phyloP scores from a whole-genome alignment of 2,113 vertebrate genomes.

The Thalassarche chlororhynchos region DNA sequence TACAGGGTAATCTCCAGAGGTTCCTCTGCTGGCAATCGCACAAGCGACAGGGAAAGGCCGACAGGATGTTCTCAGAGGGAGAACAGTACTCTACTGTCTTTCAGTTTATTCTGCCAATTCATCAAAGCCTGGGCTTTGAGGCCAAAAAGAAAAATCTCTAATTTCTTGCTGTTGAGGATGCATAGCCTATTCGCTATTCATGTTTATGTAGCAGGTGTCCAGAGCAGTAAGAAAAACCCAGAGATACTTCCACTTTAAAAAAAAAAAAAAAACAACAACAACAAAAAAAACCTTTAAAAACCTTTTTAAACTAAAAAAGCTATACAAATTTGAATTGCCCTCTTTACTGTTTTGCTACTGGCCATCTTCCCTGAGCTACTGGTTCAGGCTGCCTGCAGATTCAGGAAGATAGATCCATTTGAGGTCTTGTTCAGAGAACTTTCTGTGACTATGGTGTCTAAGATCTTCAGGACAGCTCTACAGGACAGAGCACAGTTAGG shows the following conservation, averaged over 20 bases:
- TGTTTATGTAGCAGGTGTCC: conserved; percentile 31
- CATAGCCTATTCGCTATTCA: not conserved
- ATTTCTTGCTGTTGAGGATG: conserved; percentile 12
- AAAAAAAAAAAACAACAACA: not conserved
- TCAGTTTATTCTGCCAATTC: conserved; percentile 6
- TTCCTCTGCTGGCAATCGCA: conserved; percentile 30
- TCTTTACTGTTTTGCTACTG: not conserved
- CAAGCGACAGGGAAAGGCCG: not conserved
- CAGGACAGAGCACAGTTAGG: not conserved
- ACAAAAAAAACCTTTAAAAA: not conserved
- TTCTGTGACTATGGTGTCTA: not conserved
- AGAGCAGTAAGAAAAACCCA: not conserved
- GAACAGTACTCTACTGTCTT: conserved; percentile 48
- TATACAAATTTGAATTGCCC: not conserved
- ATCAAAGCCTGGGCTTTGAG: conserved; percentile 19
- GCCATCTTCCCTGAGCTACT: not conserved
- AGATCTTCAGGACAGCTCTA: not conserved
- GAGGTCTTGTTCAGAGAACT: not conserved
- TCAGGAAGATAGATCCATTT: not conserved
- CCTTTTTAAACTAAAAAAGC: not conserved
- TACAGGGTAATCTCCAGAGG: conserved; percentile 18
- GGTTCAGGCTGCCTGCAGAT: not conserved
- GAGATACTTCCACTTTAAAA: not conserved
- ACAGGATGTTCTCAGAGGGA: conserved; percentile 55
- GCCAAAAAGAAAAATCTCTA: not conserved